Evolutionary conservation across 30 jellyfish, hydroid and myxozoan species (phyloP).

Genomic region (Aurelia aurita): DNA sequence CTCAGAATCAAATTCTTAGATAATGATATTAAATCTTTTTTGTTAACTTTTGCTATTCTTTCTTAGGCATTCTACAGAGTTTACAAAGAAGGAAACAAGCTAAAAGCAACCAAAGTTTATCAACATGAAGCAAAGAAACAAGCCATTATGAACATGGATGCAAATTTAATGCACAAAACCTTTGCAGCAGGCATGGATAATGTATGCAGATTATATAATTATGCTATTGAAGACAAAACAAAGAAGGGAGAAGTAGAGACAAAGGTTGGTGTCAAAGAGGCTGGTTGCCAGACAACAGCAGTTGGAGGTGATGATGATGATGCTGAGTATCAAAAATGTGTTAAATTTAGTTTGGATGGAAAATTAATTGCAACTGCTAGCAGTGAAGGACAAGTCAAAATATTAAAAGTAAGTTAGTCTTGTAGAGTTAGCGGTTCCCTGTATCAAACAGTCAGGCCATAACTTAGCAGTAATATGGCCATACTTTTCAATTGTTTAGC

Average conservation of each 20-base stretch:
- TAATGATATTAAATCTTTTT: no score
- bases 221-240: constrained; percentile 27
- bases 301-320: constrained; percentile 81
- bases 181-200: constrained; percentile 95
- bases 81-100: constrained; percentile 43
- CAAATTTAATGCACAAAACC: constrained; percentile 45
- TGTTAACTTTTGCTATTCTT: no score
- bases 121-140: constrained; percentile 72
- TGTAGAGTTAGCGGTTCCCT: no score
- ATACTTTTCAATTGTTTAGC: no score
- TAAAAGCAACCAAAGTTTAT: constrained; percentile 60
- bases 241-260: constrained; percentile 34
- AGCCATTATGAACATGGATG: constrained; percentile 85
- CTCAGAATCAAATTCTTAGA: no score
- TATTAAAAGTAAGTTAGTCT: constrained; percentile 64
- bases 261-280: constrained; percentile 35
- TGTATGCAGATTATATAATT: constrained; percentile 68
- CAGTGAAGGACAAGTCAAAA: constrained; percentile 78
- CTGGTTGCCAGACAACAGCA: constrained; percentile 56
- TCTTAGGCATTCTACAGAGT: constrained; percentile 79
- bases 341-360: constrained; percentile 78
- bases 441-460: no score
- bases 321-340: constrained; percentile 92
- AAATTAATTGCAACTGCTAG: constrained; percentile 75
- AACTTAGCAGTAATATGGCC: no score